Conservation (phyloP, 2,113 vertebrate species). For the Chloebia gouldiae region DNA sequence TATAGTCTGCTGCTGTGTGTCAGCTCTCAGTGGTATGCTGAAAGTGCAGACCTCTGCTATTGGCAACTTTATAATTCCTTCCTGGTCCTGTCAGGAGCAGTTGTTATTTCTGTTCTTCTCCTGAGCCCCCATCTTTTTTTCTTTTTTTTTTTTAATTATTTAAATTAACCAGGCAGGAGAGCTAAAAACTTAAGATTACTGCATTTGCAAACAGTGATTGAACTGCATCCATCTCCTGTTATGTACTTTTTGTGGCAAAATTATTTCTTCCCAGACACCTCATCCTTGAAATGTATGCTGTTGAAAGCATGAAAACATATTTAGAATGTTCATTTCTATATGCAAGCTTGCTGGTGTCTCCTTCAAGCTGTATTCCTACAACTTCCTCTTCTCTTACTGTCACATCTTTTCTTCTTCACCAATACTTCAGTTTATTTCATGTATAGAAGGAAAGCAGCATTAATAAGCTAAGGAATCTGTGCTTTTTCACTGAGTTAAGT, state of each 20-base stretch:
- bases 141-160: background rate
- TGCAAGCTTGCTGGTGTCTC: background rate
- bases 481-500: background rate
- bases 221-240: background rate
- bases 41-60: background rate
- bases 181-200: background rate
- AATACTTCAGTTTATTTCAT: background rate
- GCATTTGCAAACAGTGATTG: background rate
- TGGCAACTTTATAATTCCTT: background rate
- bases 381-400: background rate
- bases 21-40: background rate
- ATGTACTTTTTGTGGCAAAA: background rate
- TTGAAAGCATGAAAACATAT: background rate
- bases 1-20: background rate
- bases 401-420: background rate
- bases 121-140: background rate
- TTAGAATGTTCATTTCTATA: background rate
- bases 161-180: background rate
- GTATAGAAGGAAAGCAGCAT: background rate
- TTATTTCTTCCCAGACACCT: background rate
- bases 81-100: background rate
- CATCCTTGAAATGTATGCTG: background rate
- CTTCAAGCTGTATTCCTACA: background rate
- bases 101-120: background rate
- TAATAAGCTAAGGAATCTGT: background rate